Evolutionary conservation across 2,888 invertebrate species (phyloP), one percentile per base, ranked within the genome.

Genomic region (Euzophera pinguis): DNA sequence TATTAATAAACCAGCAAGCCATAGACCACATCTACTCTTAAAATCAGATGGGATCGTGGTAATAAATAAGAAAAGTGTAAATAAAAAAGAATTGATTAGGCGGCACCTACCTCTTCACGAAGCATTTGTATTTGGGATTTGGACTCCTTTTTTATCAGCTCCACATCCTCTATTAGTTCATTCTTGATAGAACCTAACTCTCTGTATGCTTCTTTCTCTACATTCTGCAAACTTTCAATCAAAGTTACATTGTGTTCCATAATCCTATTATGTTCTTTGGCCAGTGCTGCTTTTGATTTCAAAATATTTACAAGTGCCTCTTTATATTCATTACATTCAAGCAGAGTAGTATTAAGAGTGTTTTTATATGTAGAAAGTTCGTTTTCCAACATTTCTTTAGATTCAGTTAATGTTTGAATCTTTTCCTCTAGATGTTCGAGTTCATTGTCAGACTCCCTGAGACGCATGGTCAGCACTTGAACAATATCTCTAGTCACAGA

Each of bases 361-460:
- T 68, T 81, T 65, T 89, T 89, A 58, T 75, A 82, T 5, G 73
- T 72, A 1, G 64, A 50, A 10, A 88, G 65, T 69, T 90, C 89
- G 47, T 73, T 73, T 66, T 88, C 85, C 34, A 87, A 64, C 8
- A 67, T 62, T 60, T 85, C 78, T 53, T 87, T 88, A 1, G 83
- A 64, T 50, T 75, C 75, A 0, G 70, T 74, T 35, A 90, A 59
- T 32, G 66, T 64, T 57, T 79, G 71, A 66, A 78, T 68, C 69
- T 87, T 90, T 65, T 67, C 77, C 63, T 90, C 90, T 53, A 93
- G 74, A 68, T 88, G 86, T 64, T 92, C 92, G 0, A 93, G 84
- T 68, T 92, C 92, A 65, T 81, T 86, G 63, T 93, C 93, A 3
- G 93, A 93, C 62, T 92, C 88, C 47, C 92, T 81, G 49, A 93